A percentile compares a stretch with the other conserved stretches of the same genome.
Conservation (phyloP, 2,797 vertebrate genomes). For the Tangara arthus region DNA sequence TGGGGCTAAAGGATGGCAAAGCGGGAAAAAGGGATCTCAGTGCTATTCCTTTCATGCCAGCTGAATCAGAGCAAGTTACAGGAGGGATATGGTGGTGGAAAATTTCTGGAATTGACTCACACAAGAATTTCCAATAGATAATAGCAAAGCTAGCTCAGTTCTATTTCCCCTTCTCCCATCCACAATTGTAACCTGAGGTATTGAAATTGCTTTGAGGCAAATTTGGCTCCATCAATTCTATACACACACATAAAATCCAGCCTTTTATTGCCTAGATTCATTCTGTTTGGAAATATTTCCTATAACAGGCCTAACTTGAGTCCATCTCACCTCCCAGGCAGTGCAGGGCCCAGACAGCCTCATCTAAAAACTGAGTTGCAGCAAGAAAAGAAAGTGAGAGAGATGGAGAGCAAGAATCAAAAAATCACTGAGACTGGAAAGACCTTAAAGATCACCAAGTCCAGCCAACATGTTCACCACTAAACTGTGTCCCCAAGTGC, state of each 20-base stretch:
- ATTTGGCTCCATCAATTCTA: not conserved
- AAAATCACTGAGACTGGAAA: not conserved
- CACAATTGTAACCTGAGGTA: not conserved
- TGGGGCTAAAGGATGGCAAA: not conserved
- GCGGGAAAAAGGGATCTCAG: not conserved
- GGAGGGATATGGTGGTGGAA: not conserved
- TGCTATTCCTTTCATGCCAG: not conserved
- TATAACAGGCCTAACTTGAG: not conserved
- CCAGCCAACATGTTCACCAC: not conserved
- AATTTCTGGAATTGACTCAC: not conserved
- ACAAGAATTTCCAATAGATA: not conserved
- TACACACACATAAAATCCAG: rapidly evolving
- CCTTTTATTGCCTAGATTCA: not conserved
- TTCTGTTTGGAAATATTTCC: not conserved
- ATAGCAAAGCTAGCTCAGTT: rapidly evolving
- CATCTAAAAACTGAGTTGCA: not conserved
- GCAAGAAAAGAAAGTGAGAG: not conserved
- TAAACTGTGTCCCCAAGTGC: not conserved
- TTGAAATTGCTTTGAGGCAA: not conserved
- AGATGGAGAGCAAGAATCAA: not conserved
- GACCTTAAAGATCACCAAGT: not conserved
- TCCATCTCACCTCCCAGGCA: not conserved
- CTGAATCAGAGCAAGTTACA: not conserved
- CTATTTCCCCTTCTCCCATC: not conserved
- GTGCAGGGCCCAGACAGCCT: not conserved